These are phyloP conservation scores for Poeciliopsis turneri DNA, from an alignment of 2,797 vertebrate species.

Conservation along the genomic window DNA sequence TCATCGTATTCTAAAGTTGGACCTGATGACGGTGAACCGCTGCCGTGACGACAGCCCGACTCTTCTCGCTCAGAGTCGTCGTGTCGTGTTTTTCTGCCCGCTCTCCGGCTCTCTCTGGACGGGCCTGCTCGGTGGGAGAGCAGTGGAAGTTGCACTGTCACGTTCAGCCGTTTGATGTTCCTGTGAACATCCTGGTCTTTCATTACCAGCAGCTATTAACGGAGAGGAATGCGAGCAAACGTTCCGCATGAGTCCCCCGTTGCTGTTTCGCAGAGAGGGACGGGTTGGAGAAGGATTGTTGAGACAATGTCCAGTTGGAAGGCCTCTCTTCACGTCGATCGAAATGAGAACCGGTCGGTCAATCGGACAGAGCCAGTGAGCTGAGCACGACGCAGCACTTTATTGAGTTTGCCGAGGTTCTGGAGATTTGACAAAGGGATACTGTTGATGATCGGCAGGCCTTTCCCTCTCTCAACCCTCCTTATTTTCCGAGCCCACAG, in stretches of 20 bases:
- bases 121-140: slow-evolving; percentile 6
- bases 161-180: slow-evolving; percentile 46
- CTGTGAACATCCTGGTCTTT: too few relatives aligned
- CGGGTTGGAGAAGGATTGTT: neutral
- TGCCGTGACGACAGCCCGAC: slow-evolving; percentile 12
- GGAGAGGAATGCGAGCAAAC: slow-evolving; percentile 14
- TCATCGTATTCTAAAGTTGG: neutral
- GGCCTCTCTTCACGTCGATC: slow-evolving; percentile 2
- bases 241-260: slow-evolving; percentile 19
- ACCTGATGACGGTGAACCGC: neutral
- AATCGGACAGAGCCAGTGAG: neutral
- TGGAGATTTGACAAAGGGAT: slow-evolving; percentile 67
- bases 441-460: slow-evolving; percentile 47
- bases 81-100: slow-evolving; percentile 23
- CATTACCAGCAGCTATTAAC: slow-evolving; percentile 40
- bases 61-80: slow-evolving; percentile 29
- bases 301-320: slow-evolving; percentile 14
- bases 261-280: slow-evolving; percentile 17
- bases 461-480: slow-evolving; percentile 41
- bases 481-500: slow-evolving; percentile 20
- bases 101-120: slow-evolving; percentile 21
- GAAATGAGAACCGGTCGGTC: neutral
- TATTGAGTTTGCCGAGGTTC: slow-evolving; percentile 49
- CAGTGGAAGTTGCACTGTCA: slow-evolving; percentile 39
- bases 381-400: slow-evolving; percentile 34